phyloP scores from a whole-genome alignment of 1,140 invertebrate genomes.

The Elymnias hypermnestra region DNA sequence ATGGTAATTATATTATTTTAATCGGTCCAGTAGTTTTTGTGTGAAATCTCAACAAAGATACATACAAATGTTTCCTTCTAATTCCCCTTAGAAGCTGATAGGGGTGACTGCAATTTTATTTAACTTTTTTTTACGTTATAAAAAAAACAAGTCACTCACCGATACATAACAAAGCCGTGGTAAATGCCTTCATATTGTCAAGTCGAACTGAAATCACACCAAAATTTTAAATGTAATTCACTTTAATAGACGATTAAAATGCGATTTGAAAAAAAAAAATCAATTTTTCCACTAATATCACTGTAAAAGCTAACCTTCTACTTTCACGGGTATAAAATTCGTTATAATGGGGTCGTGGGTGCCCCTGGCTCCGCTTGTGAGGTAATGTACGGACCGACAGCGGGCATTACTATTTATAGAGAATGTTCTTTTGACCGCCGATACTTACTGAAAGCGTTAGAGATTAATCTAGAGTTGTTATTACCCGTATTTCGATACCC shows the following conservation, averaged over 20 bases:
- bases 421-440: conserved; percentile 26
- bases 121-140: too few species aligned
- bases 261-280: conserved; percentile 12
- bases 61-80: too few species aligned
- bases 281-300: conserved; percentile 9
- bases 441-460: conserved; percentile 22
- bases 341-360: conserved; percentile 40
- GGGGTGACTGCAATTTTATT: too few species aligned
- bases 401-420: conserved; percentile 58
- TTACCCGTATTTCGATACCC: too few species aligned
- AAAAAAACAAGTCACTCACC: conserved; percentile 33
- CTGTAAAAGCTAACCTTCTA: conserved; percentile 54
- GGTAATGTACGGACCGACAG: conserved; percentile 46
- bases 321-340: conserved; percentile 48
- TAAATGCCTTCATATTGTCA: conserved; percentile 42
- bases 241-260: not conserved
- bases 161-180: conserved; percentile 41
- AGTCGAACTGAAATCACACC: conserved; percentile 63
- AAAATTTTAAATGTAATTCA: conserved; percentile 14
- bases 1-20: too few species aligned
- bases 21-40: too few species aligned
- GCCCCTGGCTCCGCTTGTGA: conserved; percentile 50
- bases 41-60: too few species aligned
- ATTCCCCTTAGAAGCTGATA: too few species aligned
- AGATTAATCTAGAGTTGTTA: conserved; percentile 46